Percentiles rank a stretch among this genome's conserved stretches.
Conservation (phyloP, 2,113 vertebrate species). For the Epinephelus moara region DNA sequence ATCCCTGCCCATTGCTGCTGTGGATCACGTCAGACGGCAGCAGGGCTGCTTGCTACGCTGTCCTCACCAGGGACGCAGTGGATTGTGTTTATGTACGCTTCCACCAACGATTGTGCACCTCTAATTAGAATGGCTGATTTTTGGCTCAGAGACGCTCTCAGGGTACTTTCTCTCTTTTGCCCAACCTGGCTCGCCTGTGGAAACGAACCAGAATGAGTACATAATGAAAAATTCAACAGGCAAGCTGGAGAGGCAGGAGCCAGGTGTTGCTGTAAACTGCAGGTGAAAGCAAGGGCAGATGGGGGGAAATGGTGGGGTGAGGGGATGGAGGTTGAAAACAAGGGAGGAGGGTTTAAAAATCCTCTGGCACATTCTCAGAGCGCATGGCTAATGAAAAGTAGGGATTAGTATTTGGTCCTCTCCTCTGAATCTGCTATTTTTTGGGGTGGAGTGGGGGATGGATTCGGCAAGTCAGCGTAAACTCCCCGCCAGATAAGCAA, state of each 20-base stretch:
- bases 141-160: constrained; percentile 59
- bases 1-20: constrained; percentile 43
- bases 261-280: constrained; percentile 62
- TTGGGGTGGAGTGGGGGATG: too few relatives aligned
- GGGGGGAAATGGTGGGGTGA: background rate
- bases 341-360: constrained; percentile 28
- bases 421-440: background rate
- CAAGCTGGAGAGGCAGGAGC: constrained; percentile 58
- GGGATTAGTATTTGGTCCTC: background rate
- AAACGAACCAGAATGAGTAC: constrained; percentile 64
- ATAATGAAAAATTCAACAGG: constrained; percentile 73
- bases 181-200: constrained; percentile 45
- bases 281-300: constrained; percentile 61
- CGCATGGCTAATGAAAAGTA: background rate
- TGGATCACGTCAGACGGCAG: constrained; percentile 15
- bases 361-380: constrained; percentile 4
- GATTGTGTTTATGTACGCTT: constrained; percentile 61
- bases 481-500: too few relatives aligned
- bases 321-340: background rate
- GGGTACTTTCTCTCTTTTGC: constrained; percentile 40
- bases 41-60: constrained; percentile 22
- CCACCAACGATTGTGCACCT: constrained; percentile 61
- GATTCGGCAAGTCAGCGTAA: too few relatives aligned
- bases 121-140: constrained; percentile 76
- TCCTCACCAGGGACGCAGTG: constrained; percentile 49